phyloP scores from a whole-genome alignment of 2,113 vertebrate genomes.

The Marmota flaviventris region DNA sequence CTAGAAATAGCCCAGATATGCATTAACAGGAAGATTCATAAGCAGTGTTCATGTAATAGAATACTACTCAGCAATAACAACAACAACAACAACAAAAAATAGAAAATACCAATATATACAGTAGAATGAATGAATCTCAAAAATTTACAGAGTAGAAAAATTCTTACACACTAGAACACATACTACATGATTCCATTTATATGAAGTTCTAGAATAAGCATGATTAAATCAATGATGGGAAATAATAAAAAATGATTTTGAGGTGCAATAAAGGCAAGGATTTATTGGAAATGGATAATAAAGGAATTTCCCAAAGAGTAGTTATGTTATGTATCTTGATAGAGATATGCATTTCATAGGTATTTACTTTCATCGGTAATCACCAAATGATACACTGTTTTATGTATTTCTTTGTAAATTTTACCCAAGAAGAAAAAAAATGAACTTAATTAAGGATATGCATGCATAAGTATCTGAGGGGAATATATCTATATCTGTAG shows the following conservation, averaged over 20 bases:
- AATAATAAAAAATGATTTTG: constrained; percentile 34
- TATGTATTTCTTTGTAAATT: constrained; percentile 2
- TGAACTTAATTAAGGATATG: background rate
- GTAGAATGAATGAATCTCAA: background rate
- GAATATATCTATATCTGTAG: background rate
- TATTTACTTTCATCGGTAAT: background rate
- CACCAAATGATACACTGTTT: background rate
- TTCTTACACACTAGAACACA: background rate
- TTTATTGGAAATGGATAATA: background rate
- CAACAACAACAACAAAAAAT: constrained; percentile 1
- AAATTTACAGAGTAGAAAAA: background rate
- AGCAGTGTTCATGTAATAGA: background rate
- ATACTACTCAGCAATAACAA: background rate
- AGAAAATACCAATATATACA: background rate
- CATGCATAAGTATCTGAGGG: background rate
- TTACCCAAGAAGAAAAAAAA: constrained; percentile 21
- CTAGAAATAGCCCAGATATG: background rate
- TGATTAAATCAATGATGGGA: background rate
- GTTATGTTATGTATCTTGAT: background rate
- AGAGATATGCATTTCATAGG: background rate
- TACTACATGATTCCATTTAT: background rate
- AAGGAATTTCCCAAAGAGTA: background rate
- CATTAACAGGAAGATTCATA: constrained; percentile 17
- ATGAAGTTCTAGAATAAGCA: background rate
- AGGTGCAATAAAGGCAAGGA: background rate